Evolutionary conservation across 2,888 invertebrate species (phyloP).

Genomic region (Hemicrepidius hirtus): DNA sequence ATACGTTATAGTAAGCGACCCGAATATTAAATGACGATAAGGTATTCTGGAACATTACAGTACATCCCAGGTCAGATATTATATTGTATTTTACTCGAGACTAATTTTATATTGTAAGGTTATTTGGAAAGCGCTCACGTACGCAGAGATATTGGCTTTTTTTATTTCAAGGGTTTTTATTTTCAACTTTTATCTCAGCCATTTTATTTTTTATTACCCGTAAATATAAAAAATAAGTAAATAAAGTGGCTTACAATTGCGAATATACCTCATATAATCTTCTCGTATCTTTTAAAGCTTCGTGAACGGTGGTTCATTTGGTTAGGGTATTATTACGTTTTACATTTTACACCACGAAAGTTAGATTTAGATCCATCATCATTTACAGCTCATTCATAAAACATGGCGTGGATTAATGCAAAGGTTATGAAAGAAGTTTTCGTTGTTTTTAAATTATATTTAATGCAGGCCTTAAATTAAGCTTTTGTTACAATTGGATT

Average conservation of each 20-base stretch:
- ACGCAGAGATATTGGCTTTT: background rate
- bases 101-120: background rate
- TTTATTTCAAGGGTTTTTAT: background rate
- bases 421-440: background rate
- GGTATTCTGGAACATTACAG: background rate
- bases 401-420: constrained; percentile 3
- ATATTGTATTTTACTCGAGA: background rate
- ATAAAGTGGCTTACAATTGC: no score
- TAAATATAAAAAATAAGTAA: no score
- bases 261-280: background rate
- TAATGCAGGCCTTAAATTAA: no score
- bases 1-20: background rate
- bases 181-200: background rate
- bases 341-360: background rate
- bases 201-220: constrained; percentile 1
- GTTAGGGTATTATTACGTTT: background rate
- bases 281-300: background rate
- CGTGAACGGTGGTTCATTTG: background rate
- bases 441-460: background rate
- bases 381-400: constrained; percentile 16
- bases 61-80: background rate
- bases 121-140: background rate
- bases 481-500: background rate
- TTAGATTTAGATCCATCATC: constrained; percentile 16
- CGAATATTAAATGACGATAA: constrained; percentile 7